phyloP scores from a whole-genome alignment of 2,888 invertebrate species.

The Idaea aversata region DNA sequence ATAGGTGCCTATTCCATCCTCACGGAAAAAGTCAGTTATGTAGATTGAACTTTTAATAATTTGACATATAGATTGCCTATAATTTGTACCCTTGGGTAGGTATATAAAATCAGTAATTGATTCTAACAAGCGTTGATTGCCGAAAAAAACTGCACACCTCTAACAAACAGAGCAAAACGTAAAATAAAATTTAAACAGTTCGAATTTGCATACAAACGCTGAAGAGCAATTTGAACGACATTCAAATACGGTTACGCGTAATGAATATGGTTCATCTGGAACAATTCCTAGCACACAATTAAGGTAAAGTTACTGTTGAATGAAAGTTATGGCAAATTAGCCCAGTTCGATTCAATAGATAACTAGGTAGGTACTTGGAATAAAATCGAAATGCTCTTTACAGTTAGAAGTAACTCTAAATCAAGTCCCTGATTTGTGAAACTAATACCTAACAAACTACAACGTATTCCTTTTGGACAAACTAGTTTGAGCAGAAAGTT shows the following conservation, averaged over 20 bases:
- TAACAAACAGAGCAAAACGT: conserved; percentile 66
- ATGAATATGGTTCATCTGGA: conserved; percentile 16
- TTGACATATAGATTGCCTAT: too few species aligned
- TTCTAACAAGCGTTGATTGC: conserved; percentile 18
- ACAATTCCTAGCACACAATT: conserved; percentile 15
- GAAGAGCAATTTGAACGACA: conserved; percentile 27
- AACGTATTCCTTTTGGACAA: too few species aligned
- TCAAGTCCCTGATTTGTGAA: too few species aligned
- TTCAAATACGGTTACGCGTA: conserved; percentile 18
- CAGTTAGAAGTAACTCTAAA: too few species aligned
- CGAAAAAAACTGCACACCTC: conserved; percentile 57
- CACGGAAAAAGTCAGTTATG: too few species aligned
- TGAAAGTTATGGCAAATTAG: neutral
- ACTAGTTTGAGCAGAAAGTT: too few species aligned
- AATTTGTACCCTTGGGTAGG: neutral
- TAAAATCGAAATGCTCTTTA: too few species aligned
- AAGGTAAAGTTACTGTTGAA: neutral
- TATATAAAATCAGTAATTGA: neutral
- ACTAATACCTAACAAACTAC: too few species aligned
- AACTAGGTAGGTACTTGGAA: neutral
- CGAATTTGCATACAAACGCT: conserved; percentile 66
- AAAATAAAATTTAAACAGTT: conserved; percentile 58
- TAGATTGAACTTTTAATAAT: too few species aligned
- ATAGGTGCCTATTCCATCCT: too few species aligned
- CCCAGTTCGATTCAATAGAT: neutral